These are phyloP conservation scores for Lacerta viridis DNA, from an alignment of 2,797 vertebrate genomes.

Conservation along the genomic window DNA sequence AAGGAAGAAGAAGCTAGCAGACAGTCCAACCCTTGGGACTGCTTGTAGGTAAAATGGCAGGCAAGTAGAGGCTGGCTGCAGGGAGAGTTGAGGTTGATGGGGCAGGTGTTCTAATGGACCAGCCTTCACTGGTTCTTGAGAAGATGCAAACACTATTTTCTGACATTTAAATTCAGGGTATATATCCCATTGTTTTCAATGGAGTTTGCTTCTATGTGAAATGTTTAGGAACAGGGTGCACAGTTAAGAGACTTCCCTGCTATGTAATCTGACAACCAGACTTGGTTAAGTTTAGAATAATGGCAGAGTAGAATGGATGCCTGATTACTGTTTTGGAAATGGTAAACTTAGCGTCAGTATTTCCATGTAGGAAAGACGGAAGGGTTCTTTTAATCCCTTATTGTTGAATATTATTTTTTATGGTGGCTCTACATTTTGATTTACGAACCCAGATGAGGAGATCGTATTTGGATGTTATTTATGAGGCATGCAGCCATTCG, in stretches of 20 bases:
- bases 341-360: neutral
- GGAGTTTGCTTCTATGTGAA: neutral
- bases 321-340: neutral
- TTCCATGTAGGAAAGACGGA: neutral
- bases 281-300: conserved; percentile 1
- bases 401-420: neutral
- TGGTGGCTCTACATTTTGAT: conserved; percentile 6
- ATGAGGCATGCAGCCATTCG: neutral
- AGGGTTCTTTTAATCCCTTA: neutral
- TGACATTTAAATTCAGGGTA: neutral
- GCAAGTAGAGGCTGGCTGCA: no score
- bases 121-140: neutral
- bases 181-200: neutral
- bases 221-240: neutral
- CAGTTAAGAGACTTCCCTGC: neutral
- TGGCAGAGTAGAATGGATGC: neutral
- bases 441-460: neutral
- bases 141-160: neutral
- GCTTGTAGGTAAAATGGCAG: no score
- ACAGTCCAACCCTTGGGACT: no score
- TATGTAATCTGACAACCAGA: neutral
- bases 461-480: conserved; percentile 5
- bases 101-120: no score
- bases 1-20: no score
- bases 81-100: no score